A percentile compares a stretch with the other conserved stretches of the same genome.
Conservation (phyloP, 2,888 invertebrate species). For the Pristionchus arcanus region DNA sequence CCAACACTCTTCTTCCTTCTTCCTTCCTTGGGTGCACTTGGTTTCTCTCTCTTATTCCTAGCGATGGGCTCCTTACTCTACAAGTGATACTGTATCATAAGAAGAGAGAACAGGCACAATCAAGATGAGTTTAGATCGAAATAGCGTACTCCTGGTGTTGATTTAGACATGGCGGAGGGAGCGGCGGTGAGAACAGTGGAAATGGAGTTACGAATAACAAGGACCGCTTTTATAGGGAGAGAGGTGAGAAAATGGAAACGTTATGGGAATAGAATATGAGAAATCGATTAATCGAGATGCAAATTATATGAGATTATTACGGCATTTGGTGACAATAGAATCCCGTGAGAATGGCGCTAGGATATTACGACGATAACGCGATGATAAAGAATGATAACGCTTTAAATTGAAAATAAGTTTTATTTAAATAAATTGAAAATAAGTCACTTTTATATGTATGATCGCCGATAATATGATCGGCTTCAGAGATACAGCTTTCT, state of each 20-base stretch:
- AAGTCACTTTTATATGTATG: not conserved
- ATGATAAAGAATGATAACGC: not conserved
- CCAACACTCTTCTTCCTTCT: conserved; percentile 32
- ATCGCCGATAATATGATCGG: too few relatives aligned
- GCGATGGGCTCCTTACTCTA: conserved; percentile 9
- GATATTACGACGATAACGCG: too few relatives aligned
- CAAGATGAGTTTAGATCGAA: not conserved
- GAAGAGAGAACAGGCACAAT: not conserved
- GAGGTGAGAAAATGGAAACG: not conserved
- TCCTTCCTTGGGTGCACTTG: not conserved
- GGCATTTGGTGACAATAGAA: too few relatives aligned
- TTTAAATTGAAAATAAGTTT: not conserved
- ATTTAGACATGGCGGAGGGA: not conserved
- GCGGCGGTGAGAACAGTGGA: not conserved
- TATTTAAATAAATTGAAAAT: not conserved
- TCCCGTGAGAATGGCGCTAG: too few relatives aligned
- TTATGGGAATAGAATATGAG: not conserved
- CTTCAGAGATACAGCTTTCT: too few relatives aligned
- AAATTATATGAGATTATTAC: not conserved
- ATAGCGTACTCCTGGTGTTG: not conserved
- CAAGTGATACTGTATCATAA: not conserved
- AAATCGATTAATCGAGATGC: too few relatives aligned
- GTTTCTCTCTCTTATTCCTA: conserved; percentile 17
- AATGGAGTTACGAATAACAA: not conserved
- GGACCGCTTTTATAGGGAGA: not conserved